Percentiles rank a stretch among this genome's conserved stretches.
These are phyloP conservation scores for Pachyseris speciosa DNA, from an alignment of 64 coral and sea anemone species.

Conservation along the genomic window DNA sequence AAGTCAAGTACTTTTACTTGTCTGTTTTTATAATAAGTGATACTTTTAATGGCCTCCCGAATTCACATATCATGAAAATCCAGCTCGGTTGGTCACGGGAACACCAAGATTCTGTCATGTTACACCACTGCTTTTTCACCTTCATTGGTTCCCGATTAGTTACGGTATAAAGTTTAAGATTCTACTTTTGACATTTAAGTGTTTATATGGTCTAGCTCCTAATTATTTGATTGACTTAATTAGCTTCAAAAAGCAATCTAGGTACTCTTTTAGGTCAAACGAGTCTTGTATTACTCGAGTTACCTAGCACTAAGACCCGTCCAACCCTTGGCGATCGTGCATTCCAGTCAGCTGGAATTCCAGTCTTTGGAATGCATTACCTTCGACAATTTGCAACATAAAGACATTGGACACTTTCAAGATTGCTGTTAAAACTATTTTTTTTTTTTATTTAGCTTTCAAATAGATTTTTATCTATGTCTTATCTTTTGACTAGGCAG, in stretches of 20 bases:
- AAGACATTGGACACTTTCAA: conserved; percentile 35
- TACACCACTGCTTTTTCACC: neutral
- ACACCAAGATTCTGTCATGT: neutral
- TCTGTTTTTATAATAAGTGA: too few species aligned
- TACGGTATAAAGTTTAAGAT: neutral
- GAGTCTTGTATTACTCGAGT: neutral
- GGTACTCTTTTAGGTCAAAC: conserved; percentile 13
- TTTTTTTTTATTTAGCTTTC: conserved; percentile 16
- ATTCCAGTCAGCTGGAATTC: conserved; percentile 33
- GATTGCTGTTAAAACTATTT: conserved; percentile 7
- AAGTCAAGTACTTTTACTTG: too few species aligned
- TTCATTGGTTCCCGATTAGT: neutral
- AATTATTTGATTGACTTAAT: conserved; percentile 17
- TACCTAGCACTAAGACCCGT: neutral
- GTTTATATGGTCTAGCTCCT: neutral
- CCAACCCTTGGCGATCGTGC: conserved; percentile 16
- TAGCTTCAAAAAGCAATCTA: neutral
- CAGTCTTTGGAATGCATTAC: conserved; percentile 31
- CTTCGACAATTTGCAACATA: conserved; percentile 26
- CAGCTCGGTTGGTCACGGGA: neutral
- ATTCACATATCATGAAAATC: too few species aligned
- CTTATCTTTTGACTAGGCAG: neutral
- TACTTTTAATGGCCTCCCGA: too few species aligned
- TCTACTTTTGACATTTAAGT: neutral
- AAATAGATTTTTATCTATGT: conserved; percentile 12